These are phyloP conservation scores for Dromius quadrimaculatus DNA, from an alignment of 2,888 invertebrate genomes.

Conservation along the genomic window DNA sequence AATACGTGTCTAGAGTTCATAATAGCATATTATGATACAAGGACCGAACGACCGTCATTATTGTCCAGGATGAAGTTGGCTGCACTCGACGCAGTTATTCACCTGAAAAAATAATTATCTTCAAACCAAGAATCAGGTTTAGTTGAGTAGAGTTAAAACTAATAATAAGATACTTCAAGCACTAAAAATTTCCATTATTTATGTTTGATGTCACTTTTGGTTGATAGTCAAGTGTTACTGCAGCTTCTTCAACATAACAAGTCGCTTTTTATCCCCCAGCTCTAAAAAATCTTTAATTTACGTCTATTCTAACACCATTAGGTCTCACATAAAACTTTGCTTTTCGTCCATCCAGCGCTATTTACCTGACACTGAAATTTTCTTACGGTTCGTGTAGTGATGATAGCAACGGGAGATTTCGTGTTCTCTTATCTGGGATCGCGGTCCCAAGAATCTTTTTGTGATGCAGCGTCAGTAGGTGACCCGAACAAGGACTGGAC, in stretches of 20 bases:
- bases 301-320: conserved; percentile 27
- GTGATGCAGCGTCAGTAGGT: conserved; percentile 33
- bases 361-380: conserved; percentile 35
- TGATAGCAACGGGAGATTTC: conserved; percentile 32
- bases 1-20: too few relatives aligned
- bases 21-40: too few relatives aligned
- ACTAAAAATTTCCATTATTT: conserved; percentile 23
- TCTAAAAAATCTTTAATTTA: conserved; percentile 44
- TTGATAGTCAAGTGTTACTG: conserved; percentile 36
- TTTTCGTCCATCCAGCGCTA: not conserved
- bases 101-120: too few relatives aligned
- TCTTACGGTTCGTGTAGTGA: conserved; percentile 20
- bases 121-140: too few relatives aligned
- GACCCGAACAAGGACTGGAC: conserved; percentile 2
- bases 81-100: too few relatives aligned
- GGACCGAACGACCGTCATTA: too few relatives aligned
- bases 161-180: too few relatives aligned
- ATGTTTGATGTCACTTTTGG: conserved; percentile 11
- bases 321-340: conserved; percentile 10
- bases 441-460: conserved; percentile 17
- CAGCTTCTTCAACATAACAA: conserved; percentile 29
- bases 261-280: conserved; percentile 14
- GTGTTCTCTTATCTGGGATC: conserved; percentile 40
- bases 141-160: too few relatives aligned
- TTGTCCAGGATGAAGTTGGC: too few relatives aligned